phyloP scores from a whole-genome alignment of 2,113 vertebrate genomes.

The Gambusia affinis region DNA sequence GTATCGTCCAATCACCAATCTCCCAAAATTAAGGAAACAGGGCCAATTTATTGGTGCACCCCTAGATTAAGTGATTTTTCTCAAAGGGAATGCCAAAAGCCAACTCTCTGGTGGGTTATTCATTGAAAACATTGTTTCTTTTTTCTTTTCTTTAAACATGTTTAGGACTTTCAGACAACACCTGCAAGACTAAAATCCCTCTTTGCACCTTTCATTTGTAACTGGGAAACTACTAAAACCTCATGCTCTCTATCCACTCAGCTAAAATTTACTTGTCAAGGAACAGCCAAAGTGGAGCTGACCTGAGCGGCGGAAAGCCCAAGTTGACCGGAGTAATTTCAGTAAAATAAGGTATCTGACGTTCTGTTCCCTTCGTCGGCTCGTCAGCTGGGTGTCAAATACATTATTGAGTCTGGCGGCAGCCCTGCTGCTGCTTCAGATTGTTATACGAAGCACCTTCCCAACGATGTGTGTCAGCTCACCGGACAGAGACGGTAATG shows the following conservation, averaged over 20 bases:
- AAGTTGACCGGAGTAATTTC: constrained; percentile 46
- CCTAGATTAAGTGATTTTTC: too few species aligned
- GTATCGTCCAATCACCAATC: too few species aligned
- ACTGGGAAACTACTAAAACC: background rate
- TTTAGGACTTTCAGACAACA: background rate
- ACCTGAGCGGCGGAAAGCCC: constrained; percentile 28
- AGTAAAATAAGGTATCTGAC: constrained; percentile 44
- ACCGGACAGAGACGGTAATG: constrained; percentile 7
- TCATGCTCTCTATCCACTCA: constrained; percentile 19
- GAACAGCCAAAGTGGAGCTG: constrained; percentile 37
- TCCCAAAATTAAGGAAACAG: too few species aligned
- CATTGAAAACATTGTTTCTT: background rate
- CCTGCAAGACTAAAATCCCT: background rate
- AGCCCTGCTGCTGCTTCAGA: constrained; percentile 49
- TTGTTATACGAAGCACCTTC: constrained; percentile 54
- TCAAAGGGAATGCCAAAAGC: too few species aligned
- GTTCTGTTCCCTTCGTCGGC: constrained; percentile 55
- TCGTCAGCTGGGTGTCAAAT: constrained; percentile 61
- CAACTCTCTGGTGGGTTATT: background rate
- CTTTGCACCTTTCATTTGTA: background rate
- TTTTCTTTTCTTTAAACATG: background rate
- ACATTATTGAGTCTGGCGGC: constrained; percentile 61
- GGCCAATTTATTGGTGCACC: too few species aligned
- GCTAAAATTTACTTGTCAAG: constrained; percentile 22
- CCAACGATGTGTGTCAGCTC: constrained; percentile 2